Base-by-base conservation (phyloP, 2,888 invertebrate genomes). In the Mongoloraphidia duomilia region DNA sequence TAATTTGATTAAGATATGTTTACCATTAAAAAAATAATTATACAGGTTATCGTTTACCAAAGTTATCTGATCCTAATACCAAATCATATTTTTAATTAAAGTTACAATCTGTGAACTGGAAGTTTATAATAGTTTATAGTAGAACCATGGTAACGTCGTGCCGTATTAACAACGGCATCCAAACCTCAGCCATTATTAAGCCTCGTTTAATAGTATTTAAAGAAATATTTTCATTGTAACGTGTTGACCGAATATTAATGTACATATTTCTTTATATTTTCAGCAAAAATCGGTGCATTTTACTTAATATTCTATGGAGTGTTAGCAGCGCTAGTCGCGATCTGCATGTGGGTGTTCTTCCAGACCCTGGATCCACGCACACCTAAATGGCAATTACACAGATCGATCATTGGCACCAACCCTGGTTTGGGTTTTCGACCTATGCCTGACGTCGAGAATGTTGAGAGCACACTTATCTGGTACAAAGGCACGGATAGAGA, bases 351-450 rank as follows among this genome's bases (percentile, higher is more conserved):
- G 80, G 86, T 87, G 52, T 97, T 98, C 75, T 83, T 85, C 57
- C 87, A 87, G 67, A 91, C 92, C 1, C 69, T 95, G 60, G 90
- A 93, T 67, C 80, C 84, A n/a, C 77, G 87, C 58, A 80, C 83
- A 63, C 96, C 95, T 9, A 88, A 82, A 68, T 95, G 91, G 89
- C 84, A 84, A 64, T 74, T 91, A 52, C 82, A 85, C 35, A 67
- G 77, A 50, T 92, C 93, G 52, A 78, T 94, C 58, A 94, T 96
- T 60, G 95, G 95, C 60, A 86, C 86, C 57, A 95, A 94, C 74
- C 97, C 97, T 56, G 96, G 95, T 47, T 75, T 97, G 49, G 96
- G 96, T 53, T 97, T 94, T 70, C 77, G 96, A 55, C 97, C 98
- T 8, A 80, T 87, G 76, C 91, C 96, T 8, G 82, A 86, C 41